A percentile compares a stretch with the other conserved stretches of the same genome.
phyloP scores from a whole-genome alignment of 2,888 invertebrate genomes.

The Punctoribates punctum region DNA sequence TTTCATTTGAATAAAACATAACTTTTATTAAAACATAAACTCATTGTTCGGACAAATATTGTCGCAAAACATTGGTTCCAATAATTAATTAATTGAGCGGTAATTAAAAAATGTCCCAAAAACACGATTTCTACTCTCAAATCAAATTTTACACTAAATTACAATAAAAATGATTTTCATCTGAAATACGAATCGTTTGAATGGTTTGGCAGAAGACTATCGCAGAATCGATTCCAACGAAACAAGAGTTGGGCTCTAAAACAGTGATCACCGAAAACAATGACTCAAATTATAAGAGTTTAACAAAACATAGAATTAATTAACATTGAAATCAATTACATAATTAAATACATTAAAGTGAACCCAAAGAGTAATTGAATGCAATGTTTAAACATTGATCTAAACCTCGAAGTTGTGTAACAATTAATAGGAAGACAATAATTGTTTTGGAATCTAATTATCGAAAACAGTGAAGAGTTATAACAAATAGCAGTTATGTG shows the following conservation, averaged over 20 bases:
- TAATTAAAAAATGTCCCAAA: background rate
- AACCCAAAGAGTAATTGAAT: background rate
- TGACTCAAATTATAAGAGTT: background rate
- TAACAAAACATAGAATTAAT: background rate
- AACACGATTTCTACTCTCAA: background rate
- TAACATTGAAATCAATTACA: background rate
- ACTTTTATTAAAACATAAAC: constrained; percentile 23
- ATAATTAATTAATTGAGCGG: constrained; percentile 1
- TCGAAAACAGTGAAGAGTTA: background rate
- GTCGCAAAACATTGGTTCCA: background rate
- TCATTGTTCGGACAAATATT: constrained; percentile 19
- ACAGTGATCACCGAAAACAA: no score
- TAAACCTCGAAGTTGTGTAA: background rate
- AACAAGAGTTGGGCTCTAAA: no score
- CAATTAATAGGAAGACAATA: constrained; percentile 18
- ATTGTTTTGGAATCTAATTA: background rate
- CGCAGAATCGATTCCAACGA: no score
- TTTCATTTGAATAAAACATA: constrained; percentile 6
- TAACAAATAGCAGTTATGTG: background rate
- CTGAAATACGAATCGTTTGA: background rate
- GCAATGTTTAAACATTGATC: background rate
- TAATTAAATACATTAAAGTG: background rate
- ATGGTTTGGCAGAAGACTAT: no score
- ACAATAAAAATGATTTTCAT: background rate
- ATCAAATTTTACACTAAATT: background rate